Base-by-base conservation (phyloP, 2,797 vertebrate species). In the Enteromius thamalakanensis region DNA sequence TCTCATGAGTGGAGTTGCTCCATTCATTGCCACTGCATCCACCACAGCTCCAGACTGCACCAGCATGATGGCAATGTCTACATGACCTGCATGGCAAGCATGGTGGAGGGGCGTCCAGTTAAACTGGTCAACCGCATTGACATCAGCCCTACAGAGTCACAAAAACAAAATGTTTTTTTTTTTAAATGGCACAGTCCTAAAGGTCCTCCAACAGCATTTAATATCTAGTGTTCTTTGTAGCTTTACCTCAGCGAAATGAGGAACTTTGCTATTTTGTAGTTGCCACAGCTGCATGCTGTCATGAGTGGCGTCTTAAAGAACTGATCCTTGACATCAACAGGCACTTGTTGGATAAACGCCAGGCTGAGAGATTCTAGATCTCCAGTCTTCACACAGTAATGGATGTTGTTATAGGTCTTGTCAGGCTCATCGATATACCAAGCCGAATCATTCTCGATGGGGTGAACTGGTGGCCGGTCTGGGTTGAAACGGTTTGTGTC, bases 41-140 rank as follows among this genome's bases (percentile, higher is more conserved):
- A 96, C 84, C 0, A 1, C 15, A 0, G 95, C 95, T 76, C 95
- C 95, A 15, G 90, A 87, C 65, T 93, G 88, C 37, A 97, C 79
- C 0, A 97, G 89, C 82, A 95, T 89, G 42, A 95, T 89, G 7
- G 90, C 90, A 19, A 95, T 91, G 34, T 95, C 94, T 19, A 93
- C 89, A 83, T 96, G 93, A n/a, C 96, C 96, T 0, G 94, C 91
- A 6, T 95, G 94, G 89, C 95, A 96, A 0, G 96, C 96, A 0
- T 96, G 95, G 62, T 97, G 96, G 55, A 97, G 94, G 0, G 96
- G 93, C 10, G 94, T 96, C 96, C 96, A 96, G 85, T 93, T 85
- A 88, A 96, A 96, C 89, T 96, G 96, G 87, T 97, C 96, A n/a
- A 90, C 92, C n/a, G 93, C 87, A 0, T 96, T 95, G 71, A 96